Base-by-base conservation (phyloP, 2,888 invertebrate species). In the Synergus japonicus region DNA sequence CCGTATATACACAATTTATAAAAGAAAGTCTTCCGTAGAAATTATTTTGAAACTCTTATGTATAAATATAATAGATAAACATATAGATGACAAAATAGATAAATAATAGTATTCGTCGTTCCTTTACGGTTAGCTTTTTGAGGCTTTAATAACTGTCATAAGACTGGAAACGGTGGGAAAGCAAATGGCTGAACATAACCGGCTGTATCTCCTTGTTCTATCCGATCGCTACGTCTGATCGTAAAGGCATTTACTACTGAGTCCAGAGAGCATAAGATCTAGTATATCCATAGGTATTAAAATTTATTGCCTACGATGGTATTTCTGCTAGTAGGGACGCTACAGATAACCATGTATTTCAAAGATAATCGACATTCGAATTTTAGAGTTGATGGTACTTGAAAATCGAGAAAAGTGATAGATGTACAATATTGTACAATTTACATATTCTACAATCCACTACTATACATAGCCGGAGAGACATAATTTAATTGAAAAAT, bases 221-320 rank as follows among this genome's bases (percentile, higher is more conserved):
- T 73, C 73, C 54, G 37, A 54, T 69, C 37, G 49, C 73, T 73
- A 9, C 49, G 73, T 54, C 73, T 73, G 73, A 73, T 73, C 73
- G 73, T 73, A 73, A 73, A 73, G 54, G 73, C 73, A 73, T 73
- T 73, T 73, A 73, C 73, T 73, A 73, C 73, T 73, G 49, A 73
- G 37, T 54, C 49, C 73, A 73, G 49, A 29, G 54, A 73, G 49
- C 73, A 54, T 73, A 73, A 73, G 73, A 73, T 73, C 46, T 37
- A 54, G 73, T 60, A 73, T 73, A 73, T 73, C 73, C 49, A 73
- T 73, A 46, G 73, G 46, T 73, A 73, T 73, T 73, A 73, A 29
- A 73, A 73, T 73, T 73, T 73, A 73, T 73, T 54, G 54, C 46
- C 73, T 73, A 73, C 73, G 73, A 73, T n/a, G 73, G 73, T 49